Evolutionary conservation across 1,140 invertebrate genomes (phyloP).

Genomic region (Araneus ventricosus): DNA sequence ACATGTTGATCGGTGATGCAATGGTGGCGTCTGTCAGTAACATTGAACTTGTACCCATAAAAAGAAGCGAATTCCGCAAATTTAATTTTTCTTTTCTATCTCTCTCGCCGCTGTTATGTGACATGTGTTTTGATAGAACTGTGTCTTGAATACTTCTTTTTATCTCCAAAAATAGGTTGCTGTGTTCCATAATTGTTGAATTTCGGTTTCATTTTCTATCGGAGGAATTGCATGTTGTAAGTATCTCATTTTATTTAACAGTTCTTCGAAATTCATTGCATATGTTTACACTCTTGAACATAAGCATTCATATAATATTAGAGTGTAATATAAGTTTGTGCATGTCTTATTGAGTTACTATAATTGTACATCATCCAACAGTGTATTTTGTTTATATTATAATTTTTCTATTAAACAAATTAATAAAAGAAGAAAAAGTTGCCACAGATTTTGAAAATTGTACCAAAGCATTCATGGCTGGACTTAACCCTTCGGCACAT

Average conservation of each 20-base stretch:
- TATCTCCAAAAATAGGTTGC: background rate
- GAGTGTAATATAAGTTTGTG: too few relatives aligned
- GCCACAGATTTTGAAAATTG: too few relatives aligned
- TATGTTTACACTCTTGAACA: too few relatives aligned
- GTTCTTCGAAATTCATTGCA: too few relatives aligned
- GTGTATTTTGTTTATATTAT: too few relatives aligned
- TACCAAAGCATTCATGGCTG: too few relatives aligned
- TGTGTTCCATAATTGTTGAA: background rate
- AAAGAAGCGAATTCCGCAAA: background rate
- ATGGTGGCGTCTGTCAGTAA: conserved; percentile 58
- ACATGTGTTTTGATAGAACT: background rate
- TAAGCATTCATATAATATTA: too few relatives aligned
- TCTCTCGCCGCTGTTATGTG: background rate
- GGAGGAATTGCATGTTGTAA: background rate
- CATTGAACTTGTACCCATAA: background rate
- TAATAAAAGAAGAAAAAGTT: too few relatives aligned
- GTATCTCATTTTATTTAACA: background rate
- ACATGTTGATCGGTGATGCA: conserved; percentile 62
- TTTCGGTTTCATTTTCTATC: background rate
- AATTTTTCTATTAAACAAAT: too few relatives aligned
- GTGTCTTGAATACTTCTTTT: background rate
- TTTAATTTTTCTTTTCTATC: background rate
- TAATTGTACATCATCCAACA: too few relatives aligned
- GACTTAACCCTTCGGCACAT: too few relatives aligned
- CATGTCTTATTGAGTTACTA: too few relatives aligned